Base-by-base conservation (phyloP, 2,113 vertebrate genomes). In the Phalacrocorax carbo region DNA sequence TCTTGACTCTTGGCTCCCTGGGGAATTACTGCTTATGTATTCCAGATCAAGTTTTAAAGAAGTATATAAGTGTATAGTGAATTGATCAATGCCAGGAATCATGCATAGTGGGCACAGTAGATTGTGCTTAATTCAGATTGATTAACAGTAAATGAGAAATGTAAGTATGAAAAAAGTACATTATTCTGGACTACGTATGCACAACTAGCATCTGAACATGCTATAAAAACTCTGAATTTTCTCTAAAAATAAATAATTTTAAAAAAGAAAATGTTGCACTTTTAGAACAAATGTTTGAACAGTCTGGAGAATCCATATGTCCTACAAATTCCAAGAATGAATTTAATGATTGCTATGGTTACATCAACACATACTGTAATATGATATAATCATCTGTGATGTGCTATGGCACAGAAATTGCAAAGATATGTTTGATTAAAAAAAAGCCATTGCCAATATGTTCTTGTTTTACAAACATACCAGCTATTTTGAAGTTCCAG, bases 381-480 rank as follows among this genome's bases (percentile, higher is more conserved):
- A 88, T 82, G 69, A 96, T 83, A 90, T 82, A 93, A 96, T 95
- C 58, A 96, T 55, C 91, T 94, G 85, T 88, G 80, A 95, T 95
- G 86, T 86, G 46, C 62, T 76, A 64, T 82, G 83, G 94, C 95
- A 96, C 64, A 89, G 55, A 93, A 95, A 92, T 75, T 84, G 14
- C 83, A 96, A 96, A 92, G 64, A 93, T 44, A 46, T 65, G 32
- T 93, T 97, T 96, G 82, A 96, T 84, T 92, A 5, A n/a, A 91
- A 97, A 95, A 65, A 80, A 64, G 19, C 9, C 58, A 68, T 73
- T 89, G 62, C 49, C 69, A 90, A 84, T 97, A 95, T 97, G 64
- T 82, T 96, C 52, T 88, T 89, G 75, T 88, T 96, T 93, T 95
- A 94, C 79, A 96, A 97, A 97, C 29, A 94, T 64, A 49, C 0